phyloP scores from a whole-genome alignment of 2,797 vertebrate species.

The Silurus lanzhouensis region DNA sequence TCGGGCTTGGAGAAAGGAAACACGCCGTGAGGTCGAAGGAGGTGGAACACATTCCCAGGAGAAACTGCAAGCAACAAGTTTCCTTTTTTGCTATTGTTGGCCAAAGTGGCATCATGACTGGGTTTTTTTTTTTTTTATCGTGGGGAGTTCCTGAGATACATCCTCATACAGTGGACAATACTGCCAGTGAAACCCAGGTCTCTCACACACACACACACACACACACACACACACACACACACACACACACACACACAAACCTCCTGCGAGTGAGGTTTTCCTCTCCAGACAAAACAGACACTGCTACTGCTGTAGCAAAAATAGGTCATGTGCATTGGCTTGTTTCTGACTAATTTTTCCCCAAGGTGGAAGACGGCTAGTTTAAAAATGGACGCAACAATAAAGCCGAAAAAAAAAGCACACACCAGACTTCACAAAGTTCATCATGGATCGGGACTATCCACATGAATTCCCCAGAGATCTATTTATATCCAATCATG shows the following conservation, averaged over 20 bases:
- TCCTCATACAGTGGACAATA: constrained; percentile 23
- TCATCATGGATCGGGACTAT: neutral
- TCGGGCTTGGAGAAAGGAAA: constrained; percentile 40
- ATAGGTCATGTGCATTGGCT: constrained; percentile 47
- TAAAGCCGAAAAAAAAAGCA: neutral
- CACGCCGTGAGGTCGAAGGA: constrained; percentile 27
- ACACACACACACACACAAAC: constrained; percentile 36
- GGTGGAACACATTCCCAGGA: constrained; percentile 39
- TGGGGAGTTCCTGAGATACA: constrained; percentile 38
- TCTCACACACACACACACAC: neutral
- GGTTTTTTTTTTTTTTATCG: constrained; percentile 37
- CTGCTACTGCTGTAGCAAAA: constrained; percentile 35
- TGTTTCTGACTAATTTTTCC: constrained; percentile 39
- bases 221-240: constrained; percentile 22
- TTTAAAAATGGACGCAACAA: constrained; percentile 41
- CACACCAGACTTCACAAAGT: neutral
- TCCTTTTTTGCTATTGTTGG: constrained; percentile 41
- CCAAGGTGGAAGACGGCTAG: constrained; percentile 40
- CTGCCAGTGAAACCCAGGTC: neutral
- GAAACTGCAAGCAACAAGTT: constrained; percentile 41
- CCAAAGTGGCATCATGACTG: constrained; percentile 25
- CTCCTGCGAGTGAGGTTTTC: constrained; percentile 39
- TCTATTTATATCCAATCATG: neutral
- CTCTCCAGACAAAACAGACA: constrained; percentile 58
- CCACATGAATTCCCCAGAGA: neutral